A percentile compares a stretch with the other conserved stretches of the same genome.
Conservation (phyloP, 2,113 vertebrate species). For the Montifringilla adamsi region DNA sequence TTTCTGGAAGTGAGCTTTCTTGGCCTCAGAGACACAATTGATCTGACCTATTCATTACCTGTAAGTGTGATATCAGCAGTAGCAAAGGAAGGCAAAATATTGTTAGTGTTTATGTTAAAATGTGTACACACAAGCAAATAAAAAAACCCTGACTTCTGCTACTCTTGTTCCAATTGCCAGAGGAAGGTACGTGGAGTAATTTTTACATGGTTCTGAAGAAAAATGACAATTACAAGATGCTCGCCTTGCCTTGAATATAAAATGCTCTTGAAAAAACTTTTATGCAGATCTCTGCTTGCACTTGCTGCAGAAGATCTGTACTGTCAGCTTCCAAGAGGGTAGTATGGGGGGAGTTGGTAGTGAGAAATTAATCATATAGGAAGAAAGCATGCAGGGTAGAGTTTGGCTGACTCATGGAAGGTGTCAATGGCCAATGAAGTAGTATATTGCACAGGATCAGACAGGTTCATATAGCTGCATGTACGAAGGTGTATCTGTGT, state of each 20-base stretch:
- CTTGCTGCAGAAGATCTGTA: not conserved
- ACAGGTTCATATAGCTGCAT: not conserved
- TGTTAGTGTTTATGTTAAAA: not conserved
- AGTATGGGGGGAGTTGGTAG: not conserved
- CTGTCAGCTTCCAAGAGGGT: not conserved
- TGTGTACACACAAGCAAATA: not conserved
- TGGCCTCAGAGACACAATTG: not conserved
- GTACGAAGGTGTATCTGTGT: too few relatives aligned
- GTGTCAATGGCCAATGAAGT: not conserved
- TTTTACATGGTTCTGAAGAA: not conserved
- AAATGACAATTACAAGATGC: accelerated
- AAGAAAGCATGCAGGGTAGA: not conserved
- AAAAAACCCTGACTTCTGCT: not conserved
- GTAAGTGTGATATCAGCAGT: not conserved
- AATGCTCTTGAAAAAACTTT: not conserved
- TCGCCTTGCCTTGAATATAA: not conserved
- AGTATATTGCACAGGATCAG: not conserved
- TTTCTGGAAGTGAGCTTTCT: not conserved
- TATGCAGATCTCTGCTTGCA: not conserved
- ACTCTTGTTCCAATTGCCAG: not conserved
- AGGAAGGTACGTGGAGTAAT: not conserved
- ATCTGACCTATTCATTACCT: not conserved
- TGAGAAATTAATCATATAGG: not conserved
- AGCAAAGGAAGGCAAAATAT: not conserved
- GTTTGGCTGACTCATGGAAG: not conserved